Conservation (phyloP, 2,797 vertebrate species). For the Pipistrellus kuhlii region DNA sequence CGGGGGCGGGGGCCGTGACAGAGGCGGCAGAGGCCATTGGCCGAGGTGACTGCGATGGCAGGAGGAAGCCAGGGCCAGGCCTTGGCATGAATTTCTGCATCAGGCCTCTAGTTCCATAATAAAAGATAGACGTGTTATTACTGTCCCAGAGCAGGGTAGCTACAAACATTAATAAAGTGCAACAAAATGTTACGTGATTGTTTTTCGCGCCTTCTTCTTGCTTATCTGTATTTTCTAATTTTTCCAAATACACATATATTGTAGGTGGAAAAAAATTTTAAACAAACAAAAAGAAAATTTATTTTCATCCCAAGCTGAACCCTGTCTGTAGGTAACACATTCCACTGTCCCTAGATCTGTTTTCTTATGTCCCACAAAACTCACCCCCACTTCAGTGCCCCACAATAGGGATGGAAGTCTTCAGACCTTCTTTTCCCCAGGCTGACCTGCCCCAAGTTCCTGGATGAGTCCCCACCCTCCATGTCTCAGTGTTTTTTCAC, state of each 20-base stretch:
- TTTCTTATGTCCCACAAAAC: background rate
- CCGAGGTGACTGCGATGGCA: accelerated
- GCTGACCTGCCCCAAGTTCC: background rate
- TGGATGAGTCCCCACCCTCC: background rate
- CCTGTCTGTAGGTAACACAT: background rate
- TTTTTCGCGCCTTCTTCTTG: background rate
- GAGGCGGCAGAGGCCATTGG: too few relatives aligned
- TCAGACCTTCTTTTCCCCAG: background rate
- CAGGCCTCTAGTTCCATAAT: background rate
- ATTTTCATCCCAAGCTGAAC: background rate
- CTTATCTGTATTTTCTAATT: slow-evolving; percentile 29
- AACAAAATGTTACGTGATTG: background rate
- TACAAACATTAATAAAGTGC: background rate
- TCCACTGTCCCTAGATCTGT: too few relatives aligned
- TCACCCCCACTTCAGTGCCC: too few relatives aligned
- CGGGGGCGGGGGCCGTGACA: too few relatives aligned
- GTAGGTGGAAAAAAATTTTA: slow-evolving; percentile 1
- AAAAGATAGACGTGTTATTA: background rate
- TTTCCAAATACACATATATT: slow-evolving; percentile 6
- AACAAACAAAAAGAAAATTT: background rate
- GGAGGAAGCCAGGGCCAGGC: too few relatives aligned
- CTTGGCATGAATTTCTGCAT: too few relatives aligned
- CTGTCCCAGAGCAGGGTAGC: background rate
- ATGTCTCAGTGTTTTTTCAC: background rate
- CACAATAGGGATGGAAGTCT: background rate